Percentiles rank a stretch among this genome's conserved stretches.
Evolutionary conservation across 2,113 vertebrate species (phyloP).

Genomic region (Spermophilus dauricus): DNA sequence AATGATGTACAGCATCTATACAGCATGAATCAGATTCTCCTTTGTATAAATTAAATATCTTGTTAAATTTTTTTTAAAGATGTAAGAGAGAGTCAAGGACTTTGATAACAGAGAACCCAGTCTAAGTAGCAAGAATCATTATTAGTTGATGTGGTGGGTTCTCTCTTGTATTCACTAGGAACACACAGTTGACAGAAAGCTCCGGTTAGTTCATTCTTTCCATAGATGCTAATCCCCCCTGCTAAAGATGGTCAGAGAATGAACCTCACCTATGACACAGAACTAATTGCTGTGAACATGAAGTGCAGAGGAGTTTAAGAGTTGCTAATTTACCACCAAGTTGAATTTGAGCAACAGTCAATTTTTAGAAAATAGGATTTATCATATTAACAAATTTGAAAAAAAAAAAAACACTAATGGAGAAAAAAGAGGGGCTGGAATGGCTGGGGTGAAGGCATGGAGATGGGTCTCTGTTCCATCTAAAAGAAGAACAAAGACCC

Average conservation of each 20-base stretch:
- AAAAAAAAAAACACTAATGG: neutral
- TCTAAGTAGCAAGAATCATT: constrained; percentile 57
- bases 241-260: constrained; percentile 26
- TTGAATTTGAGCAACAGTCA: neutral
- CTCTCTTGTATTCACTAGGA: neutral
- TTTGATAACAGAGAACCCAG: neutral
- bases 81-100: neutral
- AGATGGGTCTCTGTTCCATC: neutral
- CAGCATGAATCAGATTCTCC: neutral
- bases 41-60: constrained; percentile 24
- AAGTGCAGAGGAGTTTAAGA: neutral
- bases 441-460: neutral
- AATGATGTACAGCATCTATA: neutral
- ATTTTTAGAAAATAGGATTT: constrained; percentile 12
- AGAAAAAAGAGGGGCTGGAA: neutral
- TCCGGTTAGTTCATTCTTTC: neutral
- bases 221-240: neutral
- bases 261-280: neutral
- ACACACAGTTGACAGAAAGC: neutral
- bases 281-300: neutral
- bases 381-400: neutral
- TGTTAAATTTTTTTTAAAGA: neutral
- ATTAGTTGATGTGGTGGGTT: neutral
- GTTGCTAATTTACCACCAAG: neutral
- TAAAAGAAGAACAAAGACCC: neutral